Percentiles rank a stretch among this genome's conserved stretches.
phyloP scores from a whole-genome alignment of 2,888 invertebrate species.

The Panorpa germanica region DNA sequence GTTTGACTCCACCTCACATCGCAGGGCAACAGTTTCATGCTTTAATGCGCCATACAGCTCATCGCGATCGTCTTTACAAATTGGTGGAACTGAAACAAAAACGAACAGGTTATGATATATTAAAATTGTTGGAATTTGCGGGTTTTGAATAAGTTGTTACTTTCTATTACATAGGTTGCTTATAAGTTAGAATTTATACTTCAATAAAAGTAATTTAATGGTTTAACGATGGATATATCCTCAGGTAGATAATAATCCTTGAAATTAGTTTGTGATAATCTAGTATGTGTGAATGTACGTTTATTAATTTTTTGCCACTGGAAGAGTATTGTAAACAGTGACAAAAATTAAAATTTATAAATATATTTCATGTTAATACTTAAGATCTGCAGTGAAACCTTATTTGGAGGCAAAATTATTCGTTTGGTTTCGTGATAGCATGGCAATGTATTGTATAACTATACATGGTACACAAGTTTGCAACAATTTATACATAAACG shows the following conservation, averaged over 20 bases:
- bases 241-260: no score
- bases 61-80: constrained; percentile 57
- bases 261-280: constrained; percentile 1
- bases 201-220: constrained; percentile 1
- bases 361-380: no score
- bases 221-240: background rate
- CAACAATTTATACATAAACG: no score
- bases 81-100: constrained; percentile 43
- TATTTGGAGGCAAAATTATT: no score
- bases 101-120: constrained; percentile 2
- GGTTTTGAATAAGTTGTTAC: background rate
- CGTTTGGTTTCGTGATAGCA: no score
- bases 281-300: no score
- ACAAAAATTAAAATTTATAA: no score
- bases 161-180: constrained; percentile 4
- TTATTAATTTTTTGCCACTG: no score
- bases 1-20: constrained; percentile 76
- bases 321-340: no score
- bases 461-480: no score
- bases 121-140: background rate
- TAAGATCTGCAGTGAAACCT: no score
- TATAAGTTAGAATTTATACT: constrained; percentile 1
- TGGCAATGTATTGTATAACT: no score
- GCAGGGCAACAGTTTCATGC: constrained; percentile 69
- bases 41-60: constrained; percentile 73